phyloP scores from a whole-genome alignment of 2,113 vertebrate species.

The Corynorhinus townsendii region DNA sequence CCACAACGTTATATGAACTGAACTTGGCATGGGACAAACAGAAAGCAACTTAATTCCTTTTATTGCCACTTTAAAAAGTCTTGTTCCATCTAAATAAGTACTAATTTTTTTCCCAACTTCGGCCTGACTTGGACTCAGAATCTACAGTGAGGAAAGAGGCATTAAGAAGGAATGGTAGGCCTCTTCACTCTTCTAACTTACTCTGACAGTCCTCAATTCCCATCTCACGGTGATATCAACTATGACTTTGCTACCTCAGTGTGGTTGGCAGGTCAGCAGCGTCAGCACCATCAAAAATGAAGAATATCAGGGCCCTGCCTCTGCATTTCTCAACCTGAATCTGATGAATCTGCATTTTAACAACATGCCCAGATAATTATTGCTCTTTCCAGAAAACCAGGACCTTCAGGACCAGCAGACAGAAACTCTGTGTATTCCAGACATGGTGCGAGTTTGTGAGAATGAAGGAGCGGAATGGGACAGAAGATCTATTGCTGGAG shows the following conservation, averaged over 20 bases:
- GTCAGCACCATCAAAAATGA: background rate
- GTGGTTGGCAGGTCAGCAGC: background rate
- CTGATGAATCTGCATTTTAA: background rate
- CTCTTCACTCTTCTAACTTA: background rate
- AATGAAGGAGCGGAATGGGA: background rate
- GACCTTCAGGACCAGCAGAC: background rate
- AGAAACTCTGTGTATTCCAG: background rate
- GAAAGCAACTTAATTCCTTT: background rate
- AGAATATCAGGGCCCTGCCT: background rate
- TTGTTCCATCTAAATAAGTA: background rate
- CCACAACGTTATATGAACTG: background rate
- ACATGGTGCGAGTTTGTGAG: background rate
- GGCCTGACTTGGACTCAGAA: background rate
- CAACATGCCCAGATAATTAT: background rate
- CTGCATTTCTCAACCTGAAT: background rate
- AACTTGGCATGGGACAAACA: background rate
- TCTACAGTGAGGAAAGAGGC: background rate
- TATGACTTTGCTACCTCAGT: background rate
- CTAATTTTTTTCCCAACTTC: background rate
- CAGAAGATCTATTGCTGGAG: background rate
- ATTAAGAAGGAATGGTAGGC: background rate
- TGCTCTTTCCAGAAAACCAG: background rate
- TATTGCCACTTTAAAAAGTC: background rate
- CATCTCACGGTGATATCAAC: background rate
- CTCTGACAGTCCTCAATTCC: background rate